Base-by-base conservation (phyloP, 2,888 invertebrate genomes). In the Charanyca ferruginea region DNA sequence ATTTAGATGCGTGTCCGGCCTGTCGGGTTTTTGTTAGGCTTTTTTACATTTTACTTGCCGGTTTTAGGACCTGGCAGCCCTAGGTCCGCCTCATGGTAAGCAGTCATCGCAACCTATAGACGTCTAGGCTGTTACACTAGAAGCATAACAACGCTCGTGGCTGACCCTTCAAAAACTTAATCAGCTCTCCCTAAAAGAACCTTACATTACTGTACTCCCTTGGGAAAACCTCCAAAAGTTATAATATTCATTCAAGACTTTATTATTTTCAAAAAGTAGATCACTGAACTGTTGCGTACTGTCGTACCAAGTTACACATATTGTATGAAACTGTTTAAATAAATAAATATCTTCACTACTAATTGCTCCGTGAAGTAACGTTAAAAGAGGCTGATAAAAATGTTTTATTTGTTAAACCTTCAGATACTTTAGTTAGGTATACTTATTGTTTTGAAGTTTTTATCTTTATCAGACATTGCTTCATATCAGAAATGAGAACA, bases 321-420 rank as follows among this genome's bases (percentile, higher is more conserved):
- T 13, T 16, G 16, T 16, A 38, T 5, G 38, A 38, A 13, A 38
- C 38, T 38, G 16, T 38, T 38, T 51, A 51, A 18, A 11, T 54
- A 61, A 57, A 42, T 32, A 51, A 32, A 38, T 22, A 54, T 49
- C 18, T 61, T 13, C 8, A 35, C 20, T 25, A 60, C n/a, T n/a
- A n/a, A n/a, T 61, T 73, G 42, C 62, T 23, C 9, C n/a, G 75
- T 73, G 25, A n/a, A 66, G 23, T 38, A 57, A 44, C 7, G 9
- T 23, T 35, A 13, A 35, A 75, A 32, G 44, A 25, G 23, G 57
- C 16, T 49, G 64, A 71, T 66, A 73, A 61, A 64, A 62, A 48
- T 64, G 23, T 66, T 66, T 51, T 61, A 41, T 73, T 63, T 73
- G 20, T 3, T 16, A 62, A 49, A 62, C 79, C 75, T 79, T 77